Percentiles rank a stretch among this genome's conserved stretches.
Evolutionary conservation across 2,797 vertebrate species (phyloP).

Genomic region (Galagoides demidoff): DNA sequence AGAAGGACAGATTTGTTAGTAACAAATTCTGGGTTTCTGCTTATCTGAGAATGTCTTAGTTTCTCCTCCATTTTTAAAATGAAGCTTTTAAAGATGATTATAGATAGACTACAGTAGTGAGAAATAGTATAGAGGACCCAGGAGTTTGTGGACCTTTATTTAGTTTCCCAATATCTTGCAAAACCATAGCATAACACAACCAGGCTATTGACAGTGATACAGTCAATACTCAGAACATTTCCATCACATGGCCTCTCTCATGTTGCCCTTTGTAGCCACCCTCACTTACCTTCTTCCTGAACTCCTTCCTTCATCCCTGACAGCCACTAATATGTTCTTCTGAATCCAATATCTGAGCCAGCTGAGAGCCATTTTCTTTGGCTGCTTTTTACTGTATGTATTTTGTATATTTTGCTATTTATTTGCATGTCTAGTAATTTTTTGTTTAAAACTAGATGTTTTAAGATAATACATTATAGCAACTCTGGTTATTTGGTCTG

Average conservation of each 20-base stretch:
- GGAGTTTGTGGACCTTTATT: not conserved
- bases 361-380: not conserved
- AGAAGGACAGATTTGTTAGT: not conserved
- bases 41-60: not conserved
- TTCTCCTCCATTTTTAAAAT: not conserved
- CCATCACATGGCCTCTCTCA: not conserved
- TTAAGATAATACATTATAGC: not conserved
- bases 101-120: not conserved
- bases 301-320: not conserved
- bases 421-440: not conserved
- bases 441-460: not conserved
- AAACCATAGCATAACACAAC: not conserved
- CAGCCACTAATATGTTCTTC: not conserved
- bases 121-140: not conserved
- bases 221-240: not conserved
- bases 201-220: not conserved
- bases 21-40: not conserved
- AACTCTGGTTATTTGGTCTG: not conserved
- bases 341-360: not conserved
- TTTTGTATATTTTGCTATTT: not conserved
- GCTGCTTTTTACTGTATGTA: not conserved
- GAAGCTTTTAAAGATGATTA: not conserved
- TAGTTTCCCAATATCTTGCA: not conserved
- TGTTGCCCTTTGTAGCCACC: not conserved
- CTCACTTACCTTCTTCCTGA: not conserved